These are phyloP conservation scores for Amphimallon solstitiale DNA, from an alignment of 2,888 invertebrate species.

Conservation along the genomic window DNA sequence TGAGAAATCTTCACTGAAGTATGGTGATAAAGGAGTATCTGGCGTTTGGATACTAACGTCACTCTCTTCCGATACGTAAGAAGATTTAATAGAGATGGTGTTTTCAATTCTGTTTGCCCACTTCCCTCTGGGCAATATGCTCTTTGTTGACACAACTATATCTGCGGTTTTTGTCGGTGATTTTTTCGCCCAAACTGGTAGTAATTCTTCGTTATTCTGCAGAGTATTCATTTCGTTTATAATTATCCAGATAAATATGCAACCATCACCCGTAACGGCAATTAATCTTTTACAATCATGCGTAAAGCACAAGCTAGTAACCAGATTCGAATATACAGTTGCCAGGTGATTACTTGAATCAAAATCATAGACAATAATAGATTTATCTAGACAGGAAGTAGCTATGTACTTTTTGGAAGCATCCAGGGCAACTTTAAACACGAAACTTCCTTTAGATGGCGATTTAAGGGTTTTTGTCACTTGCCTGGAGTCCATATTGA, in stretches of 20 bases:
- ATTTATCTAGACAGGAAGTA: constrained; percentile 18
- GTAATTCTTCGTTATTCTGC: not conserved
- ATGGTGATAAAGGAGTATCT: not conserved
- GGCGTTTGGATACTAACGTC: constrained; percentile 5
- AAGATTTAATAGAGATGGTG: constrained; percentile 12
- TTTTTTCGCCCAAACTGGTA: constrained; percentile 15
- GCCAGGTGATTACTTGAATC: not conserved
- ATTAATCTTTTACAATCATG: constrained; percentile 6
- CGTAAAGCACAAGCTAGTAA: constrained; percentile 19
- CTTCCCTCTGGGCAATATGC: not conserved
- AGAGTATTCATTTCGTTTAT: not conserved
- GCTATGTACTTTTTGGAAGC: not conserved
- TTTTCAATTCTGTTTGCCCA: constrained; percentile 18
- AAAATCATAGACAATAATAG: constrained; percentile 16
- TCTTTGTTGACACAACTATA: constrained; percentile 6
- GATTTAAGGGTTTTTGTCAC: constrained; percentile 8
- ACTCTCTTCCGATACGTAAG: constrained; percentile 5
- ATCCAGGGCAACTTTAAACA: constrained; percentile 2
- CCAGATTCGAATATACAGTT: constrained; percentile 15
- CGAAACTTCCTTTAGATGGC: not conserved
- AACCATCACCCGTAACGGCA: constrained; percentile 20
- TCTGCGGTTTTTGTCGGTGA: not conserved
- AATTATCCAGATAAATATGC: constrained; percentile 13
- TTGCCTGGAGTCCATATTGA: not conserved
- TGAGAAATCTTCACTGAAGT: not conserved